Evolutionary conservation across 1,140 invertebrate genomes (phyloP), one percentile per base, ranked within the genome.

Genomic region (Forficula auricularia): DNA sequence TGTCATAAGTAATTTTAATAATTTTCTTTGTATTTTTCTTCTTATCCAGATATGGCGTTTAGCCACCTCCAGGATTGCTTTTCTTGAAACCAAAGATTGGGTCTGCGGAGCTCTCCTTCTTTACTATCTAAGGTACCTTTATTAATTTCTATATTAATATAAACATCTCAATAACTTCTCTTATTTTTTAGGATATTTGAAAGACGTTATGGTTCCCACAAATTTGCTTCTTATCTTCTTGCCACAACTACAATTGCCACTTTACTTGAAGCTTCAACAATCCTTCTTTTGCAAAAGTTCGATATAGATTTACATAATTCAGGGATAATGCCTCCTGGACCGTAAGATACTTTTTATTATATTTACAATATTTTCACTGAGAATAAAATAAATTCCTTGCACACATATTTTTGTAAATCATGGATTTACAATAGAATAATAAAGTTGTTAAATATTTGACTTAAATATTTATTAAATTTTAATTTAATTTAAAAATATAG

Each of bases 31-130:
- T n/a, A n/a, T n/a, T n/a, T n/a, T n/a, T n/a, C n/a, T n/a, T n/a
- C n/a, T n/a, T n/a, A n/a, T n/a, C n/a, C 55, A 70, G 61, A 52
- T 69, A 33, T 69, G 63, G 62, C 52, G 62, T 51, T 50, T 70
- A 34, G 49, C 68, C 16, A 57, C 62, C 34, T 60, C 65, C 32
- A 61, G 64, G 41, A 38, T 65, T 19, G 63, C 61, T 6, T 70
- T 69, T 52, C 50, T 69, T 14, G 65, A 71, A 46, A 58, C 66
- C 2, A 70, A 70, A 52, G 68, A 71, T 50, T 43, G 71, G 32
- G 50, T 70, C 12, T 64, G 66, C 51, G 65, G 66, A 20, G 60
- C 59, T 16, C 52, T 70, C 31, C 55, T 71, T 9, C 61, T 71
- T 40, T 71, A 70, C 54, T 69, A 70, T 50, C 70, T 71, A 51